phyloP scores from a whole-genome alignment of 2,888 invertebrate genomes.

The Drosophila planitibia region DNA sequence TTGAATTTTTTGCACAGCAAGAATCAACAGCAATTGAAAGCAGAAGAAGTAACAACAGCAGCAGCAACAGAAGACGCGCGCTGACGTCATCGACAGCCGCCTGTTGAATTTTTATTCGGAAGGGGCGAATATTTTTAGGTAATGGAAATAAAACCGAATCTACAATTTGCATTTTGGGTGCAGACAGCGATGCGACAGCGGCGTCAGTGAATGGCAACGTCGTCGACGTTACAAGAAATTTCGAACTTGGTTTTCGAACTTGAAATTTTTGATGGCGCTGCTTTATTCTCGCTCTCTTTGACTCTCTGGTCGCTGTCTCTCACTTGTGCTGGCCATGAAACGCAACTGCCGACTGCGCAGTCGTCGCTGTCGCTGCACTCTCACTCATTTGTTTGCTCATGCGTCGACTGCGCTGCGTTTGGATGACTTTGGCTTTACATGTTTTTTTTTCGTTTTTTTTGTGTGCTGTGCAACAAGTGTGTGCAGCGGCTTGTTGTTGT shows the following conservation, averaged over 20 bases:
- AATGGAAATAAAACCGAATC: conserved; percentile 46
- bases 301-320: conserved; percentile 17
- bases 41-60: conserved; percentile 10
- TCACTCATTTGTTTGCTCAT: conserved; percentile 58
- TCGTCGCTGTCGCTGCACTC: conserved; percentile 45
- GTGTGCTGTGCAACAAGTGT: conserved; percentile 72
- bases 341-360: conserved; percentile 51
- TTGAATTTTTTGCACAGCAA: conserved; percentile 63
- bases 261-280: conserved; percentile 23
- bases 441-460: conserved; percentile 7
- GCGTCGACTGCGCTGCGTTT: conserved; percentile 46
- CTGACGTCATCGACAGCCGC: conserved; percentile 53
- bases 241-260: conserved; percentile 43
- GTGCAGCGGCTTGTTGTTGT: conserved; percentile 40
- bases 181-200: conserved; percentile 40
- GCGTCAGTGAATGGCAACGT: neutral
- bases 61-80: conserved; percentile 20
- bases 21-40: conserved; percentile 20
- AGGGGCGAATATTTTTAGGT: conserved; percentile 42
- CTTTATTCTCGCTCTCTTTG: conserved; percentile 2
- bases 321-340: conserved; percentile 41
- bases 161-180: conserved; percentile 48
- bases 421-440: conserved; percentile 24
- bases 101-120: conserved; percentile 51
- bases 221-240: conserved; percentile 27